A percentile compares a stretch with the other conserved stretches of the same genome.
phyloP scores from a whole-genome alignment of 2,888 invertebrate species.

The Agrotis clavis region DNA sequence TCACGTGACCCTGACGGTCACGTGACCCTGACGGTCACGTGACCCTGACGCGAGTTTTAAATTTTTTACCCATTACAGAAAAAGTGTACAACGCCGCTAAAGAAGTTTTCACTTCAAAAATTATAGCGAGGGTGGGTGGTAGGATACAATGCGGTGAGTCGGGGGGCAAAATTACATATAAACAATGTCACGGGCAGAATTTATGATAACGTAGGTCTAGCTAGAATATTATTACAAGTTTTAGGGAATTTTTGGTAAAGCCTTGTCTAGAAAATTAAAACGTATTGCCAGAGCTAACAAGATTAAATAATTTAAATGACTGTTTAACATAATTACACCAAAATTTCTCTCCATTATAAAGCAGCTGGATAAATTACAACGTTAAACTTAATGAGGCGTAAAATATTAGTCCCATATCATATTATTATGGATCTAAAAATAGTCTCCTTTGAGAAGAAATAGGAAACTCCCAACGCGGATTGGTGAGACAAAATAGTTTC shows the following conservation, averaged over 20 bases:
- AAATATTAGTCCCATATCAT: constrained; percentile 22
- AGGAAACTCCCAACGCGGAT: constrained; percentile 18
- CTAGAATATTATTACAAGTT: neutral
- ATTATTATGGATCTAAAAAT: constrained; percentile 30
- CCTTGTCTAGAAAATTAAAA: neutral
- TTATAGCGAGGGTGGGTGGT: too few species aligned
- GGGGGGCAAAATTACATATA: too few species aligned
- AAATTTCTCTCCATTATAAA: neutral
- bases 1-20: too few species aligned
- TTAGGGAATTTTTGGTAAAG: neutral
- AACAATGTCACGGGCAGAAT: too few species aligned
- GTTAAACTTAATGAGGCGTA: constrained; percentile 11
- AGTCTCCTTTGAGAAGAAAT: constrained; percentile 39
- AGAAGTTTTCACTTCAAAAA: too few species aligned
- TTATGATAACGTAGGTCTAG: neutral
- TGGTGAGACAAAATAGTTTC: too few species aligned
- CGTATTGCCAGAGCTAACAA: neutral
- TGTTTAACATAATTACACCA: neutral
- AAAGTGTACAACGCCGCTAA: too few species aligned
- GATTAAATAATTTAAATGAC: neutral
- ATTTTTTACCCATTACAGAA: too few species aligned
- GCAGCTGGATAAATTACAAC: constrained; percentile 15
- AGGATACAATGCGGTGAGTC: too few species aligned
- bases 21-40: too few species aligned
- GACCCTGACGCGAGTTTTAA: too few species aligned